Conservation (phyloP, 2,888 invertebrate genomes). For the Hipparchia semele region DNA sequence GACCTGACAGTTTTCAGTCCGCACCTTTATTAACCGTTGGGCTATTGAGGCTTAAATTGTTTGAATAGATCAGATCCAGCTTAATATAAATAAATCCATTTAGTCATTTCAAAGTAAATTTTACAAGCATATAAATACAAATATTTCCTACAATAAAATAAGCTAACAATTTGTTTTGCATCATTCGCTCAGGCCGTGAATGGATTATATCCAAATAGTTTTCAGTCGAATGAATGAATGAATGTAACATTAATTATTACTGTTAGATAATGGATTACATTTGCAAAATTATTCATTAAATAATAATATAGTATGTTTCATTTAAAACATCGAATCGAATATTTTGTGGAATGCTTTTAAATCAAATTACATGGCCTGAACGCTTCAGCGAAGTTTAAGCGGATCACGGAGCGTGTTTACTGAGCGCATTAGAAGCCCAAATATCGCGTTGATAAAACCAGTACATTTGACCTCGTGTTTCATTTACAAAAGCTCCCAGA, state of each 20-base stretch:
- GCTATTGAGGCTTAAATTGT: no score
- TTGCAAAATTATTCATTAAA: background rate
- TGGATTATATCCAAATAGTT: background rate
- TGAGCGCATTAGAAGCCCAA: conserved; percentile 68
- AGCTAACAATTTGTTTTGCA: background rate
- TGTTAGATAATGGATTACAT: background rate
- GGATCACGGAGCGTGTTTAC: conserved; percentile 66
- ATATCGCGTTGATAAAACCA: conserved; percentile 49
- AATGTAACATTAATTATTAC: background rate
- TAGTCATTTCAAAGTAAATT: background rate
- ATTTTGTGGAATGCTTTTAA: conserved; percentile 13
- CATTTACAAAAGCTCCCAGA: background rate
- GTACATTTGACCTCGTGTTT: conserved; percentile 6
- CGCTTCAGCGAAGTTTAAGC: conserved; percentile 55
- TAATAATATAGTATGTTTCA: background rate
- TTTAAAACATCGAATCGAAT: conserved; percentile 40
- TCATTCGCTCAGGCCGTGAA: background rate
- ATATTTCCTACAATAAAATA: background rate
- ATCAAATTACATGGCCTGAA: conserved; percentile 7
- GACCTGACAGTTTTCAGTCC: no score
- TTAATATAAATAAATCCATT: no score
- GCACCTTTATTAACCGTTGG: no score
- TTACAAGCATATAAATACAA: background rate
- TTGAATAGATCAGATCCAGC: no score
- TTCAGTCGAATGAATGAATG: background rate